phyloP scores from a whole-genome alignment of 2,797 vertebrate genomes.

The Chromis chromis region DNA sequence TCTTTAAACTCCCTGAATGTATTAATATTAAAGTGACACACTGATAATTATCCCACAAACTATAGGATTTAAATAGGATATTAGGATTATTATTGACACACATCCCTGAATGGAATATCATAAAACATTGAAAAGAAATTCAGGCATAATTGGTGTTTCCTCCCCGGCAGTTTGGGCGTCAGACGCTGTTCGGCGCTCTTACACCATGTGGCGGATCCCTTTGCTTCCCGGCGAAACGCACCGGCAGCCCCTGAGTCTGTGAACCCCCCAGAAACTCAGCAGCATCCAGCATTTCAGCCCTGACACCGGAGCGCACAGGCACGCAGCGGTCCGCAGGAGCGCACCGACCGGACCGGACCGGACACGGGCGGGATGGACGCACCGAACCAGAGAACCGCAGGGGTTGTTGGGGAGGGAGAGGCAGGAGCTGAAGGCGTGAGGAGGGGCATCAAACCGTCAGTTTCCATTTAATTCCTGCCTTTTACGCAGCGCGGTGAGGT shows the following conservation, averaged over 20 bases:
- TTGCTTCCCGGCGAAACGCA: constrained; percentile 22
- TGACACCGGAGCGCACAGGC: constrained; percentile 38
- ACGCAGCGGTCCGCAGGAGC: constrained; percentile 13
- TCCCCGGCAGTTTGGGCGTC: neutral
- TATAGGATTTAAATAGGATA: neutral
- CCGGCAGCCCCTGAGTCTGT: constrained; percentile 17
- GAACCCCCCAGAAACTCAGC: constrained; percentile 36
- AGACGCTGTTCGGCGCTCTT: constrained; percentile 57
- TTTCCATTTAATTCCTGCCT: constrained; percentile 50
- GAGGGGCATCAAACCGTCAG: constrained; percentile 25
- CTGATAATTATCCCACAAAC: no score
- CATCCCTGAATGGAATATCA: neutral
- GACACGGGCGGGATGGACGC: constrained; percentile 41
- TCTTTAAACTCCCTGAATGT: no score
- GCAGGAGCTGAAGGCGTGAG: constrained; percentile 36
- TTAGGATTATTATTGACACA: neutral
- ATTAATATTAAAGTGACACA: no score
- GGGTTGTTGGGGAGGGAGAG: constrained; percentile 15
- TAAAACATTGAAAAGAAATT: neutral
- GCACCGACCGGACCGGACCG: constrained; percentile 10
- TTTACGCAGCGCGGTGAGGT: constrained; percentile 61
- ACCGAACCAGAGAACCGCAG: neutral
- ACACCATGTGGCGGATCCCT: neutral
- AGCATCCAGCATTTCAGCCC: constrained; percentile 29
- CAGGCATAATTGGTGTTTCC: neutral